Evolutionary conservation across 2,888 invertebrate species (phyloP), one percentile per base, ranked within the genome.

Genomic region (Papilio demoleus): DNA sequence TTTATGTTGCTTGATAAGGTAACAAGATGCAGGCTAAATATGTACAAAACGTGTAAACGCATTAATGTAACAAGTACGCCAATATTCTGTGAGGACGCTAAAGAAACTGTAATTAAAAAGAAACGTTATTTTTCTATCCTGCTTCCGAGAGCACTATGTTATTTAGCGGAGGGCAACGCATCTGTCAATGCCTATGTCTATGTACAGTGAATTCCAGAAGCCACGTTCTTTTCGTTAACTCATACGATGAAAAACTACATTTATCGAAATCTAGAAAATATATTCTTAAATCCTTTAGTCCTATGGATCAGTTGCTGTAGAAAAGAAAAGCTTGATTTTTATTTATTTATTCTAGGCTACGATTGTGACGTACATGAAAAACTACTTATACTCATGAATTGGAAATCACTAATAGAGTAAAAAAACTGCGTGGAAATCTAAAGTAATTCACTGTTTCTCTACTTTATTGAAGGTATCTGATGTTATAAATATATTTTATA

Each of bases 31-130:
- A 9, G 27, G 27, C 59, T 59, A 59, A 60, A 19, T 66, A 60
- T 59, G 66, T 38, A 60, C 17, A 27, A 38, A 40, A 59, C 60
- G 60, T 66, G 66, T 60, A 38, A 66, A 50, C 34, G 66, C 60
- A 60, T 66, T 66, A 66, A 66, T 66, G 66, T n/a, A 14, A 24
- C 14, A 31, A 56, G 53, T 40, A 50, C n/a, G 64, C 38, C 36
- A 59, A 58, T 59, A 47, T 59, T 45, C 66, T 50, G 14, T 9
- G 36, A 14, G 59, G 14, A 60, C 19, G 59, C 45, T 60, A 17
- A 60, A 42, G 12, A 24, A 59, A 59, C 45, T 11, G 59, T 66
- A 38, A 34, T 62, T n/a, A 34, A 36, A 34, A 11, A 6, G 4
- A 47, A 24, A 24, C 24, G 50, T 50, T 12, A 17, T 9, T 17